Base-by-base conservation (phyloP, 64 coral and sea anemone species). In the Porites australiensis region DNA sequence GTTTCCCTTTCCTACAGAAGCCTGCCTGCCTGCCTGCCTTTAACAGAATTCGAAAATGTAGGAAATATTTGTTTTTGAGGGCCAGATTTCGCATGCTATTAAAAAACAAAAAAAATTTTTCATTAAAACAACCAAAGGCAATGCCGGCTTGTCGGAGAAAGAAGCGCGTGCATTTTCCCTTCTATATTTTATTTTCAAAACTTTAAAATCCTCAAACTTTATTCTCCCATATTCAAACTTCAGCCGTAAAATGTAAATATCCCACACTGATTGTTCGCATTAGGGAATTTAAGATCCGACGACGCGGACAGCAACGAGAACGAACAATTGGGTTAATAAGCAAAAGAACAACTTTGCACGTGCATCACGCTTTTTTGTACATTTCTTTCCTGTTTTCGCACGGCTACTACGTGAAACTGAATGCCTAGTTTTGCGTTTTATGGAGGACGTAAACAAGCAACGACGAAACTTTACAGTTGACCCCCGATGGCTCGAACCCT, bases 221-320 rank as follows among this genome's bases (percentile, higher is more conserved):
- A 73, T 46, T 13, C 70, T 73, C 46, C 70, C 70, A 73, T 73
- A 73, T 73, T 73, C 37, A 73, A 47, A 73, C 70, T 73, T 73
- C 70, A 73, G 5, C 37, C 46, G 13, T 73, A 73, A 47, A 73
- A 73, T 27, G 23, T 73, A 73, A 46, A 73, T 73, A 45, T 46
- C 70, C 27, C 70, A 73, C 70, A 46, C 70, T 73, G 44, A 73
- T 73, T 73, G 37, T 73, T 73, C 70, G 13, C 70, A 73, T 73
- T 37, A 37, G 27, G 27, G 1, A 37, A 37, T 37, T 0, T 37
- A 37, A 37, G 27, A 37, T 37, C 27, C 27, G 1, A 37, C 27
- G 27, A 37, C 27, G n/a, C n/a, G n/a, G n/a, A n/a, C n/a, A n/a
- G n/a, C n/a, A n/a, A n/a, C n/a, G n/a, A n/a, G n/a, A 37, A 37